Percentiles rank a stretch among this genome's conserved stretches.
phyloP scores from a whole-genome alignment of 2,797 vertebrate genomes.

The Argentina silus region DNA sequence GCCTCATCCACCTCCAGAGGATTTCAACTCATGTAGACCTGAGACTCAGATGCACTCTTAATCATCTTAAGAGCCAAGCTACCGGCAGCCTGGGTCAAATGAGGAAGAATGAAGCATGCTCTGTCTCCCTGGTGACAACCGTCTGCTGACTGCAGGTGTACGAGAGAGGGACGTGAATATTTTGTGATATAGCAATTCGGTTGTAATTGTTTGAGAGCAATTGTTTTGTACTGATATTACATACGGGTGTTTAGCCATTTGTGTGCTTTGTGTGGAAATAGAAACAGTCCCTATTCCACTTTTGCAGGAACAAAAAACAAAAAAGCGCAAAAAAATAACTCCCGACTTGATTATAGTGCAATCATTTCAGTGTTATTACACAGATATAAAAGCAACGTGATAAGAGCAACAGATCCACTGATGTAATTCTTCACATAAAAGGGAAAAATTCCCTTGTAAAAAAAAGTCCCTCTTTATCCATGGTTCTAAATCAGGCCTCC shows the following conservation, averaged over 20 bases:
- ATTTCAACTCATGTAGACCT: constrained; percentile 67
- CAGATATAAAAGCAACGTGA: not conserved
- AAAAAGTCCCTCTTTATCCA: not conserved
- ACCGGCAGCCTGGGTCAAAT: constrained; percentile 49
- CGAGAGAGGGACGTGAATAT: not conserved
- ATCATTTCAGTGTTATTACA: not conserved
- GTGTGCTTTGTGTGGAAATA: no score
- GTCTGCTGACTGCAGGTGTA: not conserved
- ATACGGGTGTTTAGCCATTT: no score
- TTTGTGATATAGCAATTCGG: not conserved
- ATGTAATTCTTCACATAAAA: constrained; percentile 2
- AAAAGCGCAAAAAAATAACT: no score
- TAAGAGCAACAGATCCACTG: not conserved
- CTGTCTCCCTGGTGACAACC: not conserved
- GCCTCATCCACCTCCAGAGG: constrained; percentile 56
- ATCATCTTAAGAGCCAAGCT: constrained; percentile 74
- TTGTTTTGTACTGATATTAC: not conserved
- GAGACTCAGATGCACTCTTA: constrained; percentile 63
- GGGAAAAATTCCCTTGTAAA: not conserved
- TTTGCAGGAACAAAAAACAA: no score
- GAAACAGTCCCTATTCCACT: no score
- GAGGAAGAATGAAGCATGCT: constrained; percentile 33
- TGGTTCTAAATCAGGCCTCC: not conserved
- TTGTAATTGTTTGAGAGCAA: no score
- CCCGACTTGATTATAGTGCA: no score